Conservation (phyloP, 2,888 invertebrate species). For the Coecobrya sp. region DNA sequence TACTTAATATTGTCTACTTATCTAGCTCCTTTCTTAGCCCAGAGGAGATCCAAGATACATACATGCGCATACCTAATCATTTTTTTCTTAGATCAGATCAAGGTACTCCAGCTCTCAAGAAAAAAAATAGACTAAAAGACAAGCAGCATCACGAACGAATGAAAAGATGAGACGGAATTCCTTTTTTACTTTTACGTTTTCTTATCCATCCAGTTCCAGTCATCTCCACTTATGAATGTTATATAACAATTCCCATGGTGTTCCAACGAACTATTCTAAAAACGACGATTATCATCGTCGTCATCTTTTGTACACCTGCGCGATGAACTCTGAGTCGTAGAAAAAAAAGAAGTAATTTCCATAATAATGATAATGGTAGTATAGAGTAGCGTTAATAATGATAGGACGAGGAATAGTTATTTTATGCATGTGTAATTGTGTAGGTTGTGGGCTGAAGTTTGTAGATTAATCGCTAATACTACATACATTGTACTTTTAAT, state of each 20-base stretch:
- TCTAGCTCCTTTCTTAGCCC: neutral
- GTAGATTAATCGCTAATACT: slow-evolving; percentile 14
- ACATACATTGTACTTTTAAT: neutral
- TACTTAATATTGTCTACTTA: neutral
- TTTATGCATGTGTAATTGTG: neutral
- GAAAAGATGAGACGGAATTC: slow-evolving; percentile 40
- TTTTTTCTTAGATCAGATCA: slow-evolving; percentile 26
- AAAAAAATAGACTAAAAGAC: too few relatives aligned
- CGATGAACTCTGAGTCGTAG: neutral
- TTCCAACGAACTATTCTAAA: slow-evolving; percentile 15
- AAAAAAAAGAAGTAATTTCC: neutral
- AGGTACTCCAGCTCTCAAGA: slow-evolving; percentile 43
- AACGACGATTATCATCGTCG: neutral
- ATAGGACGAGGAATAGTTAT: neutral
- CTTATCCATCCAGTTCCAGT: slow-evolving; percentile 40
- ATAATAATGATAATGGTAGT: slow-evolving; percentile 7
- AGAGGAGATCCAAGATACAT: neutral
- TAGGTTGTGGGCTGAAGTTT: neutral
- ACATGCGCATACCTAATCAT: slow-evolving; percentile 1
- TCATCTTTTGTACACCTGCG: neutral
- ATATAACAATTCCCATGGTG: neutral
- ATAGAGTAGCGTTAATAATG: neutral
- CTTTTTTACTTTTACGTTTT: neutral
- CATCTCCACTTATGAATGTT: neutral
- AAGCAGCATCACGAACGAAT: neutral